Conservation (phyloP, 2,888 invertebrate genomes). For the Meta bourneti region DNA sequence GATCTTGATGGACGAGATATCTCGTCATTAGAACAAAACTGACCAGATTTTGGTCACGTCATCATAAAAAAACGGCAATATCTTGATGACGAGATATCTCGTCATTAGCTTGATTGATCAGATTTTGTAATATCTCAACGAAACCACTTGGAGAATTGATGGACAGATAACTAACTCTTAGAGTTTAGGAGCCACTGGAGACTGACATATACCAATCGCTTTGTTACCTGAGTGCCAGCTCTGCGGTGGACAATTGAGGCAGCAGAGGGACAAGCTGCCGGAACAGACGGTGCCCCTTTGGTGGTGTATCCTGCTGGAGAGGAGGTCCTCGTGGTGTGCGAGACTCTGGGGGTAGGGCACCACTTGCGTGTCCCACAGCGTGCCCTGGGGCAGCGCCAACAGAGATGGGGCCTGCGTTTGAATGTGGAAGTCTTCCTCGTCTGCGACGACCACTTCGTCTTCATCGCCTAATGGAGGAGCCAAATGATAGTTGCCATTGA, state of each 20-base stretch:
- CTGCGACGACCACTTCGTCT: constrained; percentile 54
- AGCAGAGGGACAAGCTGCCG: constrained; percentile 53
- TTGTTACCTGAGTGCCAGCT: constrained; percentile 62
- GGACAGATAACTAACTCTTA: too few species aligned
- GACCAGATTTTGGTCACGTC: too few species aligned
- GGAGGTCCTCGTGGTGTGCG: constrained; percentile 41
- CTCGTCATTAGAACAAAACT: too few species aligned
- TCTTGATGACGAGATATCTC: too few species aligned
- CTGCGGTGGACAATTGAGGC: constrained; percentile 66
- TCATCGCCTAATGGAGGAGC: constrained; percentile 15
- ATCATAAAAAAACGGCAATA: too few species aligned
- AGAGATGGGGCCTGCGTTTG: constrained; percentile 36
- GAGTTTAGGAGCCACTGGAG: too few species aligned
- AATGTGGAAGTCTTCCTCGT: constrained; percentile 37
- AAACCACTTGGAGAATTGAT: too few species aligned
- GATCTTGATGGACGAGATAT: too few species aligned
- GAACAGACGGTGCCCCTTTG: constrained; percentile 27
- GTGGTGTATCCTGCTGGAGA: constrained; percentile 8
- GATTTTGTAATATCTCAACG: too few species aligned
- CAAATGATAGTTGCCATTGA: neutral
- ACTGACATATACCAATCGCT: too few species aligned
- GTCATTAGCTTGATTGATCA: too few species aligned
- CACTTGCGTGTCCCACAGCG: constrained; percentile 48
- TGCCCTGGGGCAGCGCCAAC: constrained; percentile 39
- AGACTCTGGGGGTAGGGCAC: constrained; percentile 40